Evolutionary conservation across 1,140 invertebrate genomes (phyloP), one percentile per base, ranked within the genome.

Genomic region (Heliothis virescens): DNA sequence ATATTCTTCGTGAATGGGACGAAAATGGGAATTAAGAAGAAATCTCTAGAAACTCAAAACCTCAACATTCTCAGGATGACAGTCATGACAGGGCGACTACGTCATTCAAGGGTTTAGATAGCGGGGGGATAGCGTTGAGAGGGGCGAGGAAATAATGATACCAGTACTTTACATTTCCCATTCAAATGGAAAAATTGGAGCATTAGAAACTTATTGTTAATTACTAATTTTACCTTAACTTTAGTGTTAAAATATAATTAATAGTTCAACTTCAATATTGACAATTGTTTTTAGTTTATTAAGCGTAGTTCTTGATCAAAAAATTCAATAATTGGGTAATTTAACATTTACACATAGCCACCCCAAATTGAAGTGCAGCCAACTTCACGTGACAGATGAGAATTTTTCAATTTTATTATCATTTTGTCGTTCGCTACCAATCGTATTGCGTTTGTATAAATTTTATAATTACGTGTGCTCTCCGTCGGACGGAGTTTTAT

Each of bases 21-120:
- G 48, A 72, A 69, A 59, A 53, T 13, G 69, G 12, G 76, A 65
- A 74, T 69, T n/a, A 18, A 15, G n/a, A 26, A 78, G 85, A 89
- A 89, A 86, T 84, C 69, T 73, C 87, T 93, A 78, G 92, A 77
- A 93, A 94, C 92, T 86, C 92, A 91, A 94, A 92, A 94, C 92
- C 91, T 94, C 90, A 86, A 86, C 85, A 71, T 80, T 77, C 63
- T 83, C 82, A 78, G 65, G 83, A 84, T 85, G 87, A 86, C 80
- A 86, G 73, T 69, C 34, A 12, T 48, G 75, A 41, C 59, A 62
- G 59, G 12, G 26, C 5, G 34, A 48, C 41, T 71, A 89, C 88
- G 87, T 90, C 89, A 87, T 82, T 82, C 53, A 67, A 79, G 57
- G 79, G 83, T 81, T 71, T 72, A 13, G 55, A 13, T 57, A 77